These are phyloP conservation scores for Eunapius fragilis DNA, from an alignment of 37 sponge, comb jelly and placozoan species.

Conservation along the genomic window DNA sequence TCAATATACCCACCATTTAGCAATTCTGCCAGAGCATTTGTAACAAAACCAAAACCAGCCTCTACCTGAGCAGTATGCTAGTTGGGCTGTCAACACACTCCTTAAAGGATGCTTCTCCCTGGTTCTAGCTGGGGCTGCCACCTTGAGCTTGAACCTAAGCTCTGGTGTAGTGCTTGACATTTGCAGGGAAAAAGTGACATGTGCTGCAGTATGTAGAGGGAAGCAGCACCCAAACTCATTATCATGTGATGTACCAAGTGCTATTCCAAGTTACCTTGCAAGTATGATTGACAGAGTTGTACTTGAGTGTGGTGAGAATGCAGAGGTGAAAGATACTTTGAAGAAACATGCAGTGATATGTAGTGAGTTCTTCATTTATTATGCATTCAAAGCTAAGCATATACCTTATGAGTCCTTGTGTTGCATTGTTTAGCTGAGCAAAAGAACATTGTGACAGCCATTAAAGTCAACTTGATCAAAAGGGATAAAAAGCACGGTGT, in stretches of 20 bases:
- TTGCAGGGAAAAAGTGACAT: slow-evolving; percentile 15
- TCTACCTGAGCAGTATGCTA: no score
- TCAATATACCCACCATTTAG: no score
- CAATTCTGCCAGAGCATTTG: no score
- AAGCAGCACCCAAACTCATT: background rate
- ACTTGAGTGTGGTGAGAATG: background rate
- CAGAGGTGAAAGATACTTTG: slow-evolving; percentile 3
- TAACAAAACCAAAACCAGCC: no score
- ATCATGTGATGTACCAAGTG: background rate
- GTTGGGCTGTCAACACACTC: no score
- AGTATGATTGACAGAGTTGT: slow-evolving; percentile 1
- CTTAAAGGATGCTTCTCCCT: no score
- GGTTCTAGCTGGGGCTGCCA: no score
- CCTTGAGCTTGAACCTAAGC: slow-evolving; percentile 10
- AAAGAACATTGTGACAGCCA: background rate
- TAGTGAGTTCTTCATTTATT: background rate
- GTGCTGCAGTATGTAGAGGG: slow-evolving; percentile 16
- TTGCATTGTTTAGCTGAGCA: background rate
- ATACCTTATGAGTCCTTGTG: background rate
- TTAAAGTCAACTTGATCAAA: background rate
- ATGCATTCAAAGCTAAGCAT: background rate
- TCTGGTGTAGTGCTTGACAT: slow-evolving; percentile 31
- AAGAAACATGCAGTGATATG: background rate
- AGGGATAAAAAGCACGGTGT: background rate
- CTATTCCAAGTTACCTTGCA: background rate